Evolutionary conservation across 2,888 invertebrate species (phyloP), one percentile per base, ranked within the genome.

Genomic region (Chelonus formosanus): DNA sequence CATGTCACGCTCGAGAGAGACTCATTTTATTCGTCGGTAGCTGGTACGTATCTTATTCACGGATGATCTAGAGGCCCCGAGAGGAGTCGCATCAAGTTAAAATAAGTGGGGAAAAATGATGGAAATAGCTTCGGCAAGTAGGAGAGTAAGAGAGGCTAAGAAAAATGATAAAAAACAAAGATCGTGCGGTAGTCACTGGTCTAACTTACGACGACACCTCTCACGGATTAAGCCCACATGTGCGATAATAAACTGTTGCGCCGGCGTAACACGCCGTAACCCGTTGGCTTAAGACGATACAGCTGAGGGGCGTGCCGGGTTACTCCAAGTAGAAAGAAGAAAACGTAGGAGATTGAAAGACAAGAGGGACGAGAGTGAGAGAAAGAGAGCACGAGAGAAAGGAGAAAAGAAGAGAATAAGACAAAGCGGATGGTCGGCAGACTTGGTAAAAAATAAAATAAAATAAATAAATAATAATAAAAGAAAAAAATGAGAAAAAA

Each of bases 161-260:
- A 55, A 55, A 40, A 55, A 65, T 48, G 62, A 58, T 63, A 44
- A 48, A 54, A 56, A 53, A 47, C 48, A 57, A 53, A 44, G 53
- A 62, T 48, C 55, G 57, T 65, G 65, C 61, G 56, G 66, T 66
- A 61, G 66, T 66, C 65, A 65, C 45, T 54, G 65, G 58, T 59
- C 65, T 65, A 58, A 65, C 65, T 65, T 65, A 60, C 60, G 54
- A 60, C 60, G 60, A 60, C 65, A 60, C 60, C 60, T 65, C 60
- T 60, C 50, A 61, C 62, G 62, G 61, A 66, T 66, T 66, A 66
- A 66, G 68, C 69, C 71, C 72, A 73, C 71, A 73, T 73, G 70
- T 69, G 70, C 71, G 71, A 73, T 73, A 73, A 73, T 73, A 73
- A 73, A 73, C 71, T 73, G 71, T 71, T 71, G 72, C 71, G 69